These are phyloP conservation scores for Cosmia trapezina DNA, from an alignment of 2,888 invertebrate genomes.

Conservation along the genomic window DNA sequence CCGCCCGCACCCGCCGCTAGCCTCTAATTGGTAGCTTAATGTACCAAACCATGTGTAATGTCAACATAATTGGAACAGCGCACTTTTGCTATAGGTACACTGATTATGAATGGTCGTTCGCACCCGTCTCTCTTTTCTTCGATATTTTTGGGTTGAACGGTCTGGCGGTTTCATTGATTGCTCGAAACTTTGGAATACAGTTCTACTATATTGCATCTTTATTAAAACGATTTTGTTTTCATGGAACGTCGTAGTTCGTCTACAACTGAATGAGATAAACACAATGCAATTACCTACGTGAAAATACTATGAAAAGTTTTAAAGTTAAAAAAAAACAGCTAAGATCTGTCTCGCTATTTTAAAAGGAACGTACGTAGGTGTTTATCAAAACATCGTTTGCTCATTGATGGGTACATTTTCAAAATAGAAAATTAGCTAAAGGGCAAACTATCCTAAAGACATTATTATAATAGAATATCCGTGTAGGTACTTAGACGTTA, in stretches of 20 bases:
- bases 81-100: slow-evolving; percentile 62
- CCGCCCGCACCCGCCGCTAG: slow-evolving; percentile 39
- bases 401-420: neutral
- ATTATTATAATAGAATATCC: slow-evolving; percentile 9
- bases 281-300: slow-evolving; percentile 43
- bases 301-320: slow-evolving; percentile 20
- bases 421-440: slow-evolving; percentile 4
- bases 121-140: slow-evolving; percentile 24
- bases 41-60: slow-evolving; percentile 72
- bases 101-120: slow-evolving; percentile 55
- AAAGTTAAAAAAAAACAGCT: neutral
- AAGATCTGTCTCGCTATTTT: slow-evolving; percentile 2
- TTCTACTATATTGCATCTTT: slow-evolving; percentile 12
- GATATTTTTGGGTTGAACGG: slow-evolving; percentile 20
- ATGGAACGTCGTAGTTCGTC: slow-evolving; percentile 25
- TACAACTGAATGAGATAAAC: slow-evolving; percentile 30
- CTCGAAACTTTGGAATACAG: slow-evolving; percentile 7
- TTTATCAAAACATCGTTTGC: slow-evolving; percentile 9
- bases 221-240: slow-evolving; percentile 22
- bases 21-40: slow-evolving; percentile 66
- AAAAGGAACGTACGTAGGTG: neutral
- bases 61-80: slow-evolving; percentile 64
- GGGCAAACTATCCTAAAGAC: neutral
- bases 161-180: slow-evolving; percentile 21
- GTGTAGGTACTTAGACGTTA: neutral